Conservation (phyloP, 2,888 invertebrate species). For the Bursaphelenchus okinawaensis region DNA sequence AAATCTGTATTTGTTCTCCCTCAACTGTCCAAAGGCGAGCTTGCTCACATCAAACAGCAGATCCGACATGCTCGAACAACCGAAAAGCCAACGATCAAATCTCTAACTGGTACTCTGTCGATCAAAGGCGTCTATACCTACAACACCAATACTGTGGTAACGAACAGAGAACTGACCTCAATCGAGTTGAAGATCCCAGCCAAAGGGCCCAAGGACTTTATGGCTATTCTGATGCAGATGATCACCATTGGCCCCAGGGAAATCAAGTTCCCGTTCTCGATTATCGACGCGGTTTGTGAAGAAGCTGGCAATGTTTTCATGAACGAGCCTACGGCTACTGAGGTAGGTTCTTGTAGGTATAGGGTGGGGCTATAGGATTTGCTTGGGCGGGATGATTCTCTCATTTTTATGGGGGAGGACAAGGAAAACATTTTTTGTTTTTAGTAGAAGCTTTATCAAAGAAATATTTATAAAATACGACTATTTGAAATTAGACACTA, state of each 20-base stretch:
- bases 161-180: not conserved
- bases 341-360: too few relatives aligned
- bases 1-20: not conserved
- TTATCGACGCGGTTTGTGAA: slow-evolving; percentile 16
- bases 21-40: not conserved
- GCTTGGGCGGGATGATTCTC: too few relatives aligned
- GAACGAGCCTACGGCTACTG: slow-evolving; percentile 20
- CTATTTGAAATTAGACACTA: too few relatives aligned
- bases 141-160: not conserved
- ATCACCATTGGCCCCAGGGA: slow-evolving; percentile 20
- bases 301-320: slow-evolving; percentile 15
- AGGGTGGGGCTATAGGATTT: too few relatives aligned
- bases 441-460: too few relatives aligned
- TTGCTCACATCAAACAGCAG: not conserved
- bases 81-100: not conserved
- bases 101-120: not conserved
- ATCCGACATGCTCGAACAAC: not conserved
- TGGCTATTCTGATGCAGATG: slow-evolving; percentile 7
- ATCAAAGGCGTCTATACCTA: not conserved
- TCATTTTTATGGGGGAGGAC: not conserved
- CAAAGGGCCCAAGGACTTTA: not conserved
- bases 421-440: not conserved
- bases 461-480: too few relatives aligned
- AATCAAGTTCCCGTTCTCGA: slow-evolving; percentile 13
- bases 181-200: not conserved